Base-by-base conservation (phyloP, 2,797 vertebrate species). In the Phyllotis vaccarum region DNA sequence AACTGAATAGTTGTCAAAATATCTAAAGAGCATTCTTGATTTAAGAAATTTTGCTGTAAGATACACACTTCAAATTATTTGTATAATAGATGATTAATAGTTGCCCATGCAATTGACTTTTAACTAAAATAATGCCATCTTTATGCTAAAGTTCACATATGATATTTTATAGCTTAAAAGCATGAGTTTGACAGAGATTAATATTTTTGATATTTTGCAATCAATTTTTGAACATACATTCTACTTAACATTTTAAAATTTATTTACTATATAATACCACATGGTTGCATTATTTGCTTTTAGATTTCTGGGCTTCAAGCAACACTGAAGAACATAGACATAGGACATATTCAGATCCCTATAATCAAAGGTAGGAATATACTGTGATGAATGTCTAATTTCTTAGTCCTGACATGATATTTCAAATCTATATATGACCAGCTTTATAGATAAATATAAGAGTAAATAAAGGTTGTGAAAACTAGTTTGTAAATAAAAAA, bases 331-430 rank as follows among this genome's bases (percentile, higher is more conserved):
- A 96, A 85, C 31, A 37, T 97, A 49, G 96, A 98, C 46, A 94
- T 46, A 0, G 95, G 90, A 31, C 46, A 5, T 74, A 37, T 81
- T 80, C 74, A 86, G 31, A 21, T 80, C 89, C 75, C 97, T 94
- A 52, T 94, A 90, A 92, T 92, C 75, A 98, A 95, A 98, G 98
- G 99, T 99, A 98, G 98, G 93, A 62, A 5, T 87, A 86, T 75
- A 94, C 66, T 92, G 5, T 76, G 7, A 13, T 62, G 40, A 87
- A 89, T 19, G 29, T 76, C 4, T 80, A 80, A 56, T 62, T 76
- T 92, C 34, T 79, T 93, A 70, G 75, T 95, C 64, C 62, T 89
- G 3, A 13, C 49, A 34, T 86, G 46, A 76, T 89, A 91, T 89
- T n/a, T 95, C 31, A 95, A 34, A 10, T 29, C 83, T 89, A 74